A percentile compares a stretch with the other conserved stretches of the same genome.
Evolutionary conservation across 2,797 vertebrate species (phyloP).

Genomic region (Enteromius treurensis): DNA sequence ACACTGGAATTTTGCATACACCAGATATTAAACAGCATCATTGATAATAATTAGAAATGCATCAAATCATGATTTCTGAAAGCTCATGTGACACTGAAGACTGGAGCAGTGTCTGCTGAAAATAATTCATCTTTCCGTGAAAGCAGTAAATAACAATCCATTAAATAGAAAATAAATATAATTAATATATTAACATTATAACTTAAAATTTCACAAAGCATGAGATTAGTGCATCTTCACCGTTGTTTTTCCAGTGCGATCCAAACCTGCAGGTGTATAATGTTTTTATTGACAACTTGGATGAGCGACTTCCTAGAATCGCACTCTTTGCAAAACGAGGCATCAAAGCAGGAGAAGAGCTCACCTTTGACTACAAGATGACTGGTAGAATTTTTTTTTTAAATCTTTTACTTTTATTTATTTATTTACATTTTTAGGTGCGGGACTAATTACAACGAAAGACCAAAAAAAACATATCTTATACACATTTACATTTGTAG

Average conservation of each 20-base stretch:
- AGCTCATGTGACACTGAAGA: background rate
- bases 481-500: background rate
- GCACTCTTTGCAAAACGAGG: slow-evolving; percentile 87
- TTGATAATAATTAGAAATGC: background rate
- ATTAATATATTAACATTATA: background rate
- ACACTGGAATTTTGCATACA: background rate
- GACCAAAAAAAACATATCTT: background rate
- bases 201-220: background rate
- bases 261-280: slow-evolving; percentile 95
- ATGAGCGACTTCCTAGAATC: slow-evolving; percentile 88
- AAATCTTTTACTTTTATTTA: background rate
- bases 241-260: slow-evolving; percentile 77
- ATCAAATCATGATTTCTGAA: background rate
- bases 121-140: background rate
- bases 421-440: background rate
- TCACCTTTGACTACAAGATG: slow-evolving; percentile 96
- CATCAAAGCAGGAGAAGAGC: slow-evolving; percentile 89
- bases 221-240: background rate
- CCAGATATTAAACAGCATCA: background rate
- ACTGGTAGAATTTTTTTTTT: slow-evolving; percentile 75
- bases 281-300: slow-evolving; percentile 93
- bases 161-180: background rate
- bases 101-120: background rate
- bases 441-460: background rate
- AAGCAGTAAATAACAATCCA: background rate